Conservation (phyloP, 2,797 vertebrate species). For the Chiloscyllium punctatum region DNA sequence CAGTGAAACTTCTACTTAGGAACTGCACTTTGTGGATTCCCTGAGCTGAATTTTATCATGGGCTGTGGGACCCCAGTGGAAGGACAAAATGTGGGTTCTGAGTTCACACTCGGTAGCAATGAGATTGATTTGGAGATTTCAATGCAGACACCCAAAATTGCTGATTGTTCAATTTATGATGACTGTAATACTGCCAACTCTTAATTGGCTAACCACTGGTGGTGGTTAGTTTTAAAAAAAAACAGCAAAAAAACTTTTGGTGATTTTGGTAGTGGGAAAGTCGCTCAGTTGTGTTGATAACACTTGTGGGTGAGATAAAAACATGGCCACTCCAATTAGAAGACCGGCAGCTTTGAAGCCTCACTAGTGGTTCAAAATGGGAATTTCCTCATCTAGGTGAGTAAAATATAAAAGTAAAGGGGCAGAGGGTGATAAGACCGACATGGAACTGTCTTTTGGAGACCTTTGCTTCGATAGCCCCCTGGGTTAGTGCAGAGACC, state of each 20-base stretch:
- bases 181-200: no score
- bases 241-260: no score
- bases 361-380: neutral
- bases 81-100: neutral
- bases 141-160: neutral
- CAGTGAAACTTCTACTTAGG: neutral
- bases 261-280: no score
- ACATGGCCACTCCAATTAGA: neutral
- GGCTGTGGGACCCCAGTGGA: neutral
- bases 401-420: neutral
- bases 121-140: no score
- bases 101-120: neutral
- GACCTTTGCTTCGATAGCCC: neutral
- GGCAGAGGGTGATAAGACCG: neutral
- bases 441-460: neutral
- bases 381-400: neutral
- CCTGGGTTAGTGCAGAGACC: no score
- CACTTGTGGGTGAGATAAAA: no score
- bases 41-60: neutral
- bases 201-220: no score
- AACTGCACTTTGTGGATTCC: neutral
- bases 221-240: no score
- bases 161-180: no score
- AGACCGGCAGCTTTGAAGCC: neutral
- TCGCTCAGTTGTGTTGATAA: no score